Evolutionary conservation across 2,113 vertebrate species (phyloP).

Genomic region (Cyphomyrus discorhynchus): DNA sequence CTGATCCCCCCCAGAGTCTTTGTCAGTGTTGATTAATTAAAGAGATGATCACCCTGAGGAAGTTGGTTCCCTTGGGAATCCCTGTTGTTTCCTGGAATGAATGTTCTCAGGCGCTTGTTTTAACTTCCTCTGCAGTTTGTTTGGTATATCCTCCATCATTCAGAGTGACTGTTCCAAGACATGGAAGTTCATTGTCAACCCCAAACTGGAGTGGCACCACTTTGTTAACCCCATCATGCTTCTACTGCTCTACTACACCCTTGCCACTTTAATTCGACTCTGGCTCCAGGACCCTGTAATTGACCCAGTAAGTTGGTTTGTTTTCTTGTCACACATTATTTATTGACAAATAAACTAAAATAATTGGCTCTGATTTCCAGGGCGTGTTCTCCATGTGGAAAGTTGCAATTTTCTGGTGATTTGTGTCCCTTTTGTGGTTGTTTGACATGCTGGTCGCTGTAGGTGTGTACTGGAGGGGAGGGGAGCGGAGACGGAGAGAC

Average conservation of each 20-base stretch:
- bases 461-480: not conserved
- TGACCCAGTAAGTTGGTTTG: constrained; percentile 42
- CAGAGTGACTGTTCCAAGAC: constrained; percentile 80
- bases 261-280: constrained; percentile 91
- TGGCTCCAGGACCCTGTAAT: constrained; percentile 88
- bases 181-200: constrained; percentile 81
- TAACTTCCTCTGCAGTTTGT: constrained; percentile 64
- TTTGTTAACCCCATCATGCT: constrained; percentile 85
- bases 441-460: not conserved
- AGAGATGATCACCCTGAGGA: not conserved
- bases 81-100: constrained; percentile 15
- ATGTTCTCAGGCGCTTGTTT: not conserved
- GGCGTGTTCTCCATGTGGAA: not conserved
- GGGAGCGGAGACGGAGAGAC: not conserved
- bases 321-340: not conserved
- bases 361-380: not conserved
- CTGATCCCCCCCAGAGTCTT: not conserved
- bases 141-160: constrained; percentile 85
- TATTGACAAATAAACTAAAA: not conserved
- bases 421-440: not conserved
- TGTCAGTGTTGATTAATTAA: not conserved
- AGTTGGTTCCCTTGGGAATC: not conserved
- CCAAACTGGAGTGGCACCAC: constrained; percentile 71
- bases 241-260: constrained; percentile 88
- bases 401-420: not conserved